Evolutionary conservation across 2,888 invertebrate species (phyloP), one percentile per base, ranked within the genome.

Genomic region (Timema cristinae): DNA sequence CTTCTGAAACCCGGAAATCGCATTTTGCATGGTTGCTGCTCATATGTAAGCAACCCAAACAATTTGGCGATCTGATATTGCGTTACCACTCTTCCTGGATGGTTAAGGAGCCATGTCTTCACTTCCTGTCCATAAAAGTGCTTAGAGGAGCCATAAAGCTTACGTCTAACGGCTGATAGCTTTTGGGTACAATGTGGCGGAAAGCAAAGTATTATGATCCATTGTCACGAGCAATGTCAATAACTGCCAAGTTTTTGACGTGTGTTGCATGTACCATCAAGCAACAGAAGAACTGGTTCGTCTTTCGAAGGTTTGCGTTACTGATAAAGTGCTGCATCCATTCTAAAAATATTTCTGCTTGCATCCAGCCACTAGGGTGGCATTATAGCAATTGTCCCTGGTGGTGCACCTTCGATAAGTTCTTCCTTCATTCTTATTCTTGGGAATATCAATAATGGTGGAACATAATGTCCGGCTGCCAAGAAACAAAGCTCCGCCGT

Each of bases 401-500:
- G 75, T 67, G 79, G 80, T n/a, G 79, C 79, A 47, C 76, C 78
- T 69, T 79, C 76, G 61, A 78, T 73, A 13, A 80, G 69, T 32
- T 78, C 76, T 1, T 74, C 73, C 59, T 79, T 79, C 77, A 79
- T 78, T 56, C 79, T 77, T 72, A 79, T 78, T 6, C 79, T 69
- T 0, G 77, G 76, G 75, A 80, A 82, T 69, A 81, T 78, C n/a
- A 81, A 75, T 7, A 78, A 71, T 10, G 81, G 80, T 6, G 80
- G 80, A 10, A 81, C 75, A 75, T 75, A 79, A 54, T 76, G 66
- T 7, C 80, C 80, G 50, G 75, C 75, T 54, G 52, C 59, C n/a
- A 2, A 47, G 63, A 63, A 16, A 47, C 63, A 63, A 7, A 63
- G 47, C 47, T 63, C 63, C 13, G 10, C 6, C 13, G 63, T 63